Conservation (phyloP, 92 coral and sea anemone genomes). For the Heliopora coerulea region DNA sequence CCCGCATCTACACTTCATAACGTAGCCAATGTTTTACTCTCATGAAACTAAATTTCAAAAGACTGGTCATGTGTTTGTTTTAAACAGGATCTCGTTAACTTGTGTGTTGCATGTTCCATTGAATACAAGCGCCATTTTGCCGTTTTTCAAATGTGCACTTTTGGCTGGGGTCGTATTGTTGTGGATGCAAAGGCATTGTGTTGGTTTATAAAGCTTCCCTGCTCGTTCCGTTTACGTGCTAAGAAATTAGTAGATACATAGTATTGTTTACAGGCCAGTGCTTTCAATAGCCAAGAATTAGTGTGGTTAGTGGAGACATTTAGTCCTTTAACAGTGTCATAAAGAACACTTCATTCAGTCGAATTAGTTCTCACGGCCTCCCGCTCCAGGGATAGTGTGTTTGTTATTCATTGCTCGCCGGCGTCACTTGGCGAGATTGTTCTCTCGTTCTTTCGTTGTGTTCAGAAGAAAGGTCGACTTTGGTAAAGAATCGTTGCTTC, state of each 20-base stretch:
- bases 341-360: neutral
- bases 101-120: neutral
- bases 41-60: too few relatives aligned
- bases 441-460: neutral
- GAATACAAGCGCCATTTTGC: neutral
- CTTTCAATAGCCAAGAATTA: constrained; percentile 29
- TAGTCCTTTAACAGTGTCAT: neutral
- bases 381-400: neutral
- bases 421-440: constrained; percentile 28
- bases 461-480: constrained; percentile 8
- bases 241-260: constrained; percentile 12
- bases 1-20: too few relatives aligned
- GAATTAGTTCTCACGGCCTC: neutral
- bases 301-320: constrained; percentile 1
- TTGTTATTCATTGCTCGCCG: neutral
- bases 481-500: neutral
- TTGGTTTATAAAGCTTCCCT: constrained; percentile 10
- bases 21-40: too few relatives aligned
- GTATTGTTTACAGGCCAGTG: constrained; percentile 5
- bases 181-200: constrained; percentile 8
- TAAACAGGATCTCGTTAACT: neutral
- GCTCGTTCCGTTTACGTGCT: constrained; percentile 13
- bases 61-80: constrained; percentile 6
- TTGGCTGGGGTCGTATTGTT: constrained; percentile 29
- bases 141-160: neutral